Conservation (phyloP, 2,797 vertebrate species). For the Acanthopagrus latus region DNA sequence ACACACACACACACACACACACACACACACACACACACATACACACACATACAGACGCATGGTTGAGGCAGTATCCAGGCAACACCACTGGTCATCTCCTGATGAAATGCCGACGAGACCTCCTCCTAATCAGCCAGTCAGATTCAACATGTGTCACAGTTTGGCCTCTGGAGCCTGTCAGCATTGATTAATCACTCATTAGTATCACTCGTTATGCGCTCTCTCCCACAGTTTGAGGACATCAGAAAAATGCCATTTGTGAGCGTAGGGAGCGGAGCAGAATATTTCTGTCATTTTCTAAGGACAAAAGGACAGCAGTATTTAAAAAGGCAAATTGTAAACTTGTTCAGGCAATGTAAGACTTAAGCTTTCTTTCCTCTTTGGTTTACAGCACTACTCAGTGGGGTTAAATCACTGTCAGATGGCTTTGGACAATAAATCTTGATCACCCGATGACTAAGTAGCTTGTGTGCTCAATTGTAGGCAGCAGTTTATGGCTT, state of each 20-base stretch:
- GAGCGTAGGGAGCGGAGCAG: conserved; percentile 16
- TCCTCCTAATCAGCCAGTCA: conserved; percentile 46
- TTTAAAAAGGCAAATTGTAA: conserved; percentile 26
- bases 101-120: conserved; percentile 61
- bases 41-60: conserved; percentile 32
- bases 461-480: conserved; percentile 33
- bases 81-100: conserved; percentile 78
- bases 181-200: conserved; percentile 62
- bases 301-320: conserved; percentile 18
- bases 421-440: conserved; percentile 64
- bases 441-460: conserved; percentile 49
- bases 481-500: conserved; percentile 49
- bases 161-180: conserved; percentile 47
- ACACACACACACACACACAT: conserved; percentile 29
- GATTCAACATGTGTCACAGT: conserved; percentile 57
- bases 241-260: conserved; percentile 33
- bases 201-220: conserved; percentile 11
- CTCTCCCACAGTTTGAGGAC: neutral
- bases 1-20: conserved; percentile 32
- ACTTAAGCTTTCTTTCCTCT: conserved; percentile 9
- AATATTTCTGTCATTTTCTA: conserved; percentile 12
- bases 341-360: neutral
- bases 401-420: conserved; percentile 52
- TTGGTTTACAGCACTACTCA: conserved; percentile 40
- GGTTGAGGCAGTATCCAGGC: conserved; percentile 79